A percentile compares a stretch with the other conserved stretches of the same genome.
Evolutionary conservation across 2,888 invertebrate species (phyloP).

Genomic region (Ormyrus thymus): DNA sequence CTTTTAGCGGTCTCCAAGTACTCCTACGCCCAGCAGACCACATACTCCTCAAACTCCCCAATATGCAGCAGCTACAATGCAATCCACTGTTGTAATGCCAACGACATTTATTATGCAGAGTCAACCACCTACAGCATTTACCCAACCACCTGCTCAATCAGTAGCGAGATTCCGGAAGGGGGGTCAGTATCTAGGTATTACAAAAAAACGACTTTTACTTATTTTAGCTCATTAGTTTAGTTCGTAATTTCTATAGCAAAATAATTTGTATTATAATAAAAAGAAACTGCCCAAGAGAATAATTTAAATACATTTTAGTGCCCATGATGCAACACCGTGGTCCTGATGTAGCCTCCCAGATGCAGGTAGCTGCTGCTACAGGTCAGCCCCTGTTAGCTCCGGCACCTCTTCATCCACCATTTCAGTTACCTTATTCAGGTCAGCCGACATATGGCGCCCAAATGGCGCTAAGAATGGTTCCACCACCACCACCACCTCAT

Average conservation of each 20-base stretch:
- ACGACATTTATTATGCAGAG: conserved; percentile 75
- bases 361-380: conserved; percentile 87
- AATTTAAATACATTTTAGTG: conserved; percentile 63
- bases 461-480: conserved; percentile 75
- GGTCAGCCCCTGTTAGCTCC: conserved; percentile 91
- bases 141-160: conserved; percentile 69
- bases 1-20: conserved; percentile 79
- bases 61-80: conserved; percentile 77
- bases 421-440: conserved; percentile 80
- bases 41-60: conserved; percentile 91
- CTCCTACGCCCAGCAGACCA: conserved; percentile 83
- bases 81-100: conserved; percentile 74
- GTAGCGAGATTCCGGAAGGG: conserved; percentile 73
- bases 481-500: conserved; percentile 68
- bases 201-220: conserved; percentile 36
- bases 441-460: conserved; percentile 75
- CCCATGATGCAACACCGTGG: conserved; percentile 75
- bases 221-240: background rate
- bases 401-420: conserved; percentile 83
- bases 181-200: conserved; percentile 69
- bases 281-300: background rate
- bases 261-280: no score
- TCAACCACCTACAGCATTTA: conserved; percentile 74
- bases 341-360: conserved; percentile 81
- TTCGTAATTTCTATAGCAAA: background rate